Percentiles rank a stretch among this genome's conserved stretches.
These are phyloP conservation scores for Pantelozetes paolii DNA, from an alignment of 2,888 invertebrate genomes.

Conservation along the genomic window DNA sequence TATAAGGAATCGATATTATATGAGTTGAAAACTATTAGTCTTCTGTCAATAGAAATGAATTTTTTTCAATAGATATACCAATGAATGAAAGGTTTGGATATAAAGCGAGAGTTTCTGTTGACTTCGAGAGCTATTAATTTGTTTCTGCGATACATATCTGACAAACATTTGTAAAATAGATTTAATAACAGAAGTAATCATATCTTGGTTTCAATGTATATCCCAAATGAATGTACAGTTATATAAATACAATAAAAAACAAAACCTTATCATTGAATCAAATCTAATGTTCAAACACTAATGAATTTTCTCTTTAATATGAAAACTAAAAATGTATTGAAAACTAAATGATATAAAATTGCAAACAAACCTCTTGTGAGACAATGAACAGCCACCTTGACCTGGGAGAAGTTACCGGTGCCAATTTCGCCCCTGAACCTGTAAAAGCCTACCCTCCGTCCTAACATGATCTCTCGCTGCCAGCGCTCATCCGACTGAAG, in stretches of 20 bases:
- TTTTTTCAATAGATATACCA: not conserved
- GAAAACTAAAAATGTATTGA: too few species aligned
- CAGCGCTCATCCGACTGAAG: conserved; percentile 51
- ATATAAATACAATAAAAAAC: too few species aligned
- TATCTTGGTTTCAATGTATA: too few species aligned
- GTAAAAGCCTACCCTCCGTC: conserved; percentile 69
- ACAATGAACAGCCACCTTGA: conserved; percentile 69
- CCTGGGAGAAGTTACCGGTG: conserved; percentile 72
- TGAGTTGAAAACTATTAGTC: not conserved
- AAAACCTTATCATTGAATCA: too few species aligned
- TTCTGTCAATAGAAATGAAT: not conserved
- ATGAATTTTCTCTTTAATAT: too few species aligned
- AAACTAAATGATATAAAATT: not conserved
- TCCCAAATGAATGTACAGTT: too few species aligned
- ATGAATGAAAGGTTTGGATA: not conserved
- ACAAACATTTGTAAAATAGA: too few species aligned
- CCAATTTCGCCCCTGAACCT: conserved; percentile 69
- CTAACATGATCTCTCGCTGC: conserved; percentile 63
- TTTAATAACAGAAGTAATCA: too few species aligned
- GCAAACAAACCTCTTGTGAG: conserved; percentile 62
- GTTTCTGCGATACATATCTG: too few species aligned
- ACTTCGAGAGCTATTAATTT: too few species aligned
- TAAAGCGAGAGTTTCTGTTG: too few species aligned
- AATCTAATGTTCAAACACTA: too few species aligned
- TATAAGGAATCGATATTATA: not conserved